Percentiles rank a stretch among this genome's conserved stretches.
Conservation (phyloP, 2,888 invertebrate genomes). For the Lingula anatina region DNA sequence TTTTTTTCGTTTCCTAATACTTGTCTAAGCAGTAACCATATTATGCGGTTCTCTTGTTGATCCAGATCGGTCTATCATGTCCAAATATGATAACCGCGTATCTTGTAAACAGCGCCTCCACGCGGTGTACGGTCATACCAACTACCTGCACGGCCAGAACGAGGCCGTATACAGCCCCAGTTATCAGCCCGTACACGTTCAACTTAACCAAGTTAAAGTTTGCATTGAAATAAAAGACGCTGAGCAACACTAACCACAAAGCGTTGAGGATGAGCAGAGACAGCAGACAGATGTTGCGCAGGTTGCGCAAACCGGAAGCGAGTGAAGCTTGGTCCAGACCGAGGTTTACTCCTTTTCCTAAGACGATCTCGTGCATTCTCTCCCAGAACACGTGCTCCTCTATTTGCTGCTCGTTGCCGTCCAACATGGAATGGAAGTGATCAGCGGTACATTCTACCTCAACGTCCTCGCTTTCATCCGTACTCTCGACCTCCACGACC, state of each 20-base stretch:
- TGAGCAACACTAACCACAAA: slow-evolving; percentile 22
- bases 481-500: too few relatives aligned
- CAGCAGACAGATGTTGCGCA: slow-evolving; percentile 19
- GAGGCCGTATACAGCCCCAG: slow-evolving; percentile 26
- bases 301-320: slow-evolving; percentile 12
- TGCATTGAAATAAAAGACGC: slow-evolving; percentile 20
- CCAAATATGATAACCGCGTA: slow-evolving; percentile 17
- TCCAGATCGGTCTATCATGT: slow-evolving; percentile 17
- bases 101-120: slow-evolving; percentile 16
- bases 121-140: slow-evolving; percentile 20
- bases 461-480: neutral
- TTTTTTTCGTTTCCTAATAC: too few relatives aligned
- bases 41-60: too few relatives aligned
- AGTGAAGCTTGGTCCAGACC: slow-evolving; percentile 18
- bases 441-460: slow-evolving; percentile 7
- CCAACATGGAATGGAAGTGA: slow-evolving; percentile 8
- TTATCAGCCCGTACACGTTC: slow-evolving; percentile 27
- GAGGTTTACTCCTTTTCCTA: slow-evolving; percentile 20
- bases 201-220: slow-evolving; percentile 18
- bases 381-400: slow-evolving; percentile 23
- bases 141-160: slow-evolving; percentile 23
- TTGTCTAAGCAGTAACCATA: too few relatives aligned
- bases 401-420: slow-evolving; percentile 12
- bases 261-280: slow-evolving; percentile 18
- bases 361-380: slow-evolving; percentile 11